Evolutionary conservation across 2,888 invertebrate genomes (phyloP).

Genomic region (Eulithis testata): DNA sequence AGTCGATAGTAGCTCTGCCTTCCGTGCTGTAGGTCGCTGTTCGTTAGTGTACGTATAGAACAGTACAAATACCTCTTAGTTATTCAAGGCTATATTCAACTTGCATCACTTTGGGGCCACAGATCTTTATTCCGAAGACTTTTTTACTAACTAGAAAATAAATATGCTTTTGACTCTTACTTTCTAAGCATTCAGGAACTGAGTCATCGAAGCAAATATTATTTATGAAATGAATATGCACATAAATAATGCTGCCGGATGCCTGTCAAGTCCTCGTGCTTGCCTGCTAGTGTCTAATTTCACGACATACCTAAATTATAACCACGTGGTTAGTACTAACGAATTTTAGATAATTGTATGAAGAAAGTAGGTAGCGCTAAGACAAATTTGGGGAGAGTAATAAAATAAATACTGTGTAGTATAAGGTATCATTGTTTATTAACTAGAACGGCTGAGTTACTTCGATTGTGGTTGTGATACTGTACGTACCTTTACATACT

Average conservation of each 20-base stretch:
- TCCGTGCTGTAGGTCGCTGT: no score
- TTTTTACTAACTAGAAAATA: conserved; percentile 19
- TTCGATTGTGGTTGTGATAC: no score
- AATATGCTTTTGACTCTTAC: conserved; percentile 38
- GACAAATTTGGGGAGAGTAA: no score
- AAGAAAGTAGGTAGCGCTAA: no score
- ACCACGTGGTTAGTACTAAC: background rate
- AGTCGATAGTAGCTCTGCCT: no score
- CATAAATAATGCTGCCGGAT: conserved; percentile 17
- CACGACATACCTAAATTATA: background rate
- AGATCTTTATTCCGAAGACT: background rate
- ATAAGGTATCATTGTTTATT: no score
- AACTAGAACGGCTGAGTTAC: no score
- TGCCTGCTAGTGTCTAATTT: conserved; percentile 4
- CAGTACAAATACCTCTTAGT: background rate
- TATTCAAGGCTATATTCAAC: conserved; percentile 1
- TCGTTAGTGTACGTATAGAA: background rate
- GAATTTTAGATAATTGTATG: background rate
- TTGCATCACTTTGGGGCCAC: background rate
- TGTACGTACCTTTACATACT: no score
- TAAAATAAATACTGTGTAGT: no score
- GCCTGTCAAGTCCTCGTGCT: conserved; percentile 17
- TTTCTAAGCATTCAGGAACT: conserved; percentile 47
- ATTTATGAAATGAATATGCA: conserved; percentile 25
- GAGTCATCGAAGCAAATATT: conserved; percentile 28